Conservation (phyloP, 2,797 vertebrate genomes). For the Pipistrellus nathusii region DNA sequence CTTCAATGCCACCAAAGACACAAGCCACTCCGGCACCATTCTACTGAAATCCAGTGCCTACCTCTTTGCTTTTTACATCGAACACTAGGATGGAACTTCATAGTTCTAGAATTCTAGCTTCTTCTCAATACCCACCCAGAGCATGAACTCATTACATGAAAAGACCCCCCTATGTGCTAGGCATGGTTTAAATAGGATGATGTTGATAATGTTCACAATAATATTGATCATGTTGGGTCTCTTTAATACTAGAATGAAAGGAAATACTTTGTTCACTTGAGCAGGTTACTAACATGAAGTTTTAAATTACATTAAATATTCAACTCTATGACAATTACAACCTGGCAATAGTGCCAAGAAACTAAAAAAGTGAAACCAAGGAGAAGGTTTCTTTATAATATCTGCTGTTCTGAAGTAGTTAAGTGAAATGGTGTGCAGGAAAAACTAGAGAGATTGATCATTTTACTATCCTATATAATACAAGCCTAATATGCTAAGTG, state of each 20-base stretch:
- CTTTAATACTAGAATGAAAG: not conserved
- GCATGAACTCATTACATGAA: not conserved
- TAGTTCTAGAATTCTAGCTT: not conserved
- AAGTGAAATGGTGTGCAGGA: not conserved
- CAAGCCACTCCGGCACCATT: not conserved
- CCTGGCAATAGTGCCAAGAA: not conserved
- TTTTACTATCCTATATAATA: not conserved
- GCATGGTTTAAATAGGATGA: not conserved
- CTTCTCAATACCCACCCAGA: not conserved
- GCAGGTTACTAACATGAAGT: not conserved
- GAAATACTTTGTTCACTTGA: not conserved
- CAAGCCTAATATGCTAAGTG: too few species aligned
- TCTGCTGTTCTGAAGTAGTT: not conserved
- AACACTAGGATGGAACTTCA: not conserved
- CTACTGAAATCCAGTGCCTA: not conserved
- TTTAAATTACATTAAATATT: constrained; percentile 18
- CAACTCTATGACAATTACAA: not conserved
- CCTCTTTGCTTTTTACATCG: not conserved
- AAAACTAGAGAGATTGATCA: not conserved
- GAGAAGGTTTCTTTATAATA: not conserved
- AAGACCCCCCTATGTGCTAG: not conserved
- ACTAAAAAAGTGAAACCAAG: not conserved
- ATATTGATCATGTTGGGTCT: not conserved
- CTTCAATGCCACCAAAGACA: not conserved
- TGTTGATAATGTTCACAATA: not conserved